These are phyloP conservation scores for Parus major DNA, from an alignment of 2,113 vertebrate genomes.

Conservation along the genomic window DNA sequence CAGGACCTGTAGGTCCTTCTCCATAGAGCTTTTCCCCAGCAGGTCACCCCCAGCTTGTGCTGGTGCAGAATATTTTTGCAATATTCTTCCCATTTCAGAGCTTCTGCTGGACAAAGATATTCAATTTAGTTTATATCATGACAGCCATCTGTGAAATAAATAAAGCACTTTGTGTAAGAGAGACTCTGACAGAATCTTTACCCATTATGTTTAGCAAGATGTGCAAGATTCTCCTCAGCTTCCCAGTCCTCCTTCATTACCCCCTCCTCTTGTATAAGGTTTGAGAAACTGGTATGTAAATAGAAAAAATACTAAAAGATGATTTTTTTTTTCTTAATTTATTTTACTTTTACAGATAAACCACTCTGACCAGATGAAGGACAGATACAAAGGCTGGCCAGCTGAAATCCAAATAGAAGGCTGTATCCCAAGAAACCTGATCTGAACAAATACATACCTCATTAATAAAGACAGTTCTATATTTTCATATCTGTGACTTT, in stretches of 20 bases:
- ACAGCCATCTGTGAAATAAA: neutral
- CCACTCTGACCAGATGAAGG: constrained; percentile 56
- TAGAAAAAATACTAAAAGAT: neutral
- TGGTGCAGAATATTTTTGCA: neutral
- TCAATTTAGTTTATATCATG: neutral
- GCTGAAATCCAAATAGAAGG: constrained; percentile 80
- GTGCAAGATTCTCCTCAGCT: neutral
- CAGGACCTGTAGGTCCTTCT: neutral
- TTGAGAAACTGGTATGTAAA: neutral
- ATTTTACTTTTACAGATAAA: constrained; percentile 66
- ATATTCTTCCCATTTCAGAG: neutral
- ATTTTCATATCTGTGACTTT: neutral
- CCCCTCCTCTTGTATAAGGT: neutral
- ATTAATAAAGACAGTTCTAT: neutral
- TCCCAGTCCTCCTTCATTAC: neutral
- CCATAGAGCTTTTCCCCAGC: neutral
- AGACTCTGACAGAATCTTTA: neutral
- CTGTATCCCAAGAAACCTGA: constrained; percentile 66
- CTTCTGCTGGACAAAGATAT: neutral
- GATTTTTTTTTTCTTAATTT: neutral
- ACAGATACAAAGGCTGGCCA: constrained; percentile 74
- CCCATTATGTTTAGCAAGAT: neutral
- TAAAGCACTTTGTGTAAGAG: neutral
- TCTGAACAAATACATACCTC: constrained; percentile 5
- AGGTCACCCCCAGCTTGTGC: neutral